Percentiles rank a stretch among this genome's conserved stretches.
phyloP scores from a whole-genome alignment of 2,888 invertebrate species.

The Heteromyza rotundicornis region DNA sequence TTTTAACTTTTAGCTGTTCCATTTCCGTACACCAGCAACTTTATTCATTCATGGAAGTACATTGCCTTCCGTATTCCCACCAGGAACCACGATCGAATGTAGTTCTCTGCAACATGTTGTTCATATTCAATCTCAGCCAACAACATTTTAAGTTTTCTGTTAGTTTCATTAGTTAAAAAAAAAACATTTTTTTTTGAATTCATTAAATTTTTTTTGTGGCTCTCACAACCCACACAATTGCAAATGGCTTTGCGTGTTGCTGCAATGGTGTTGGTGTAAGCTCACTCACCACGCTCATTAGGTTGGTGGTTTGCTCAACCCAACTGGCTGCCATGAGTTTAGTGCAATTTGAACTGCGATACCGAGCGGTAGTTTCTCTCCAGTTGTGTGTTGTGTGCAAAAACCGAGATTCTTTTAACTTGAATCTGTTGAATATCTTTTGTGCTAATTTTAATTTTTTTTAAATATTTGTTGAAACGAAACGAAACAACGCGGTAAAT shows the following conservation, averaged over 20 bases:
- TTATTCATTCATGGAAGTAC: too few relatives aligned
- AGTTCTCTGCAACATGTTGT: background rate
- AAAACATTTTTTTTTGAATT: background rate
- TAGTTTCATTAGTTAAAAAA: too few relatives aligned
- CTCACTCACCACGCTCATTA: conserved; percentile 11
- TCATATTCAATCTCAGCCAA: background rate
- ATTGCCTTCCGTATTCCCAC: too few relatives aligned
- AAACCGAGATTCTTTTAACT: too few relatives aligned
- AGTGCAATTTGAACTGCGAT: conserved; percentile 60
- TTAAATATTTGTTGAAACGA: too few relatives aligned
- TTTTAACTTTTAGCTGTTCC: too few relatives aligned
- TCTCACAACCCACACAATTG: conserved; percentile 11
- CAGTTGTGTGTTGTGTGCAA: background rate
- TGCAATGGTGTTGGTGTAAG: background rate
- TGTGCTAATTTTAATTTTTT: too few relatives aligned
- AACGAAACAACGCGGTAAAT: too few relatives aligned
- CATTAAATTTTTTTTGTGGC: conserved; percentile 10
- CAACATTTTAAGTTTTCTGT: background rate
- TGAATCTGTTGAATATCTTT: too few relatives aligned
- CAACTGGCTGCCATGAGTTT: conserved; percentile 45
- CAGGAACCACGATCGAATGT: conserved; percentile 1
- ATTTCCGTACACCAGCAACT: too few relatives aligned
- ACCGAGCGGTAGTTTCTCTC: conserved; percentile 55
- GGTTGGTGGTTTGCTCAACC: conserved; percentile 35
- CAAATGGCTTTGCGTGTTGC: conserved; percentile 7